phyloP scores from a whole-genome alignment of 2,113 vertebrate species.

The Vireo altiloquus region DNA sequence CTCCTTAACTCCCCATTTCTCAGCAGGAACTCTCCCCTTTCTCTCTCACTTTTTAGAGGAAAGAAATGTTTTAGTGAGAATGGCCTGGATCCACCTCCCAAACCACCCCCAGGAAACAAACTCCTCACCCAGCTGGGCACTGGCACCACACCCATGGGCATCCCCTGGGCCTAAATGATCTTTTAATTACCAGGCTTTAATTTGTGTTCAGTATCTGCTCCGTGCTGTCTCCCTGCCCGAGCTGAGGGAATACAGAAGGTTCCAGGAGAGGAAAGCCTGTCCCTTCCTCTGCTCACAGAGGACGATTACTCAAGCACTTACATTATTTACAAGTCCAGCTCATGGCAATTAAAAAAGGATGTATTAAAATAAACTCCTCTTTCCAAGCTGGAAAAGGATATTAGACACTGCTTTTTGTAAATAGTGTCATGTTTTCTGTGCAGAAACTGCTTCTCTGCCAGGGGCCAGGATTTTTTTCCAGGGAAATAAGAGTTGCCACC shows the following conservation, averaged over 20 bases:
- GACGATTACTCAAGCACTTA: constrained; percentile 61
- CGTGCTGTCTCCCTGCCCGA: not conserved
- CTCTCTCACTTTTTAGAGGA: not conserved
- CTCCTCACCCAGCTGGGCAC: not conserved
- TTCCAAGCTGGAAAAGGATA: constrained; percentile 59
- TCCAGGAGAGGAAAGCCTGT: constrained; percentile 30
- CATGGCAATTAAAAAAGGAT: constrained; percentile 68
- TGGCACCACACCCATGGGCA: not conserved
- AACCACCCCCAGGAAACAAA: not conserved
- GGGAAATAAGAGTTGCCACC: constrained; percentile 10
- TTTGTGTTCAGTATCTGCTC: not conserved
- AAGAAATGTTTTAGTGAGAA: not conserved
- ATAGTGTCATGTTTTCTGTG: constrained; percentile 48
- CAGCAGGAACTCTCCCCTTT: not conserved
- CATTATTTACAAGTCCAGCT: constrained; percentile 67
- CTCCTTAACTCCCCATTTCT: not conserved
- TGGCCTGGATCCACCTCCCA: not conserved
- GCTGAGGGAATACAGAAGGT: not conserved
- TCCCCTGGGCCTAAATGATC: not conserved
- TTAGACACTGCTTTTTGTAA: constrained; percentile 40
- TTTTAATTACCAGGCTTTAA: not conserved
- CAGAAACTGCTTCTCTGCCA: constrained; percentile 28
- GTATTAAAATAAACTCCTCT: constrained; percentile 64
- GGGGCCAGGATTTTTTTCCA: constrained; percentile 11
- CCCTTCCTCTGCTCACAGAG: constrained; percentile 48